These are phyloP conservation scores for Acleris sparsana DNA, from an alignment of 2,888 invertebrate species.

Conservation along the genomic window DNA sequence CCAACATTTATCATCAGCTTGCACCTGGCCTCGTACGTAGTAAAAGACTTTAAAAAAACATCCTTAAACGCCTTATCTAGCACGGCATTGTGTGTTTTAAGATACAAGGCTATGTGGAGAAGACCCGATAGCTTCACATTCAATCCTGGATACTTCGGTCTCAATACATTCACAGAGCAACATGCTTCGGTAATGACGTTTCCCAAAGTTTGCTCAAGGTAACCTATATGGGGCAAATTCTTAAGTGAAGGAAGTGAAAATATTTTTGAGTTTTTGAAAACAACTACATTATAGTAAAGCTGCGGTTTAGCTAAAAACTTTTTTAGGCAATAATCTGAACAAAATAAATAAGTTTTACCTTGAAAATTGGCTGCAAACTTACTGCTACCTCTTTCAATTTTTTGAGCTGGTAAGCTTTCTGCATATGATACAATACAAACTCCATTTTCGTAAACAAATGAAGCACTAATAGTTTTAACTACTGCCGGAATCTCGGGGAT, in stretches of 20 bases:
- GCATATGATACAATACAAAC: constrained; percentile 85
- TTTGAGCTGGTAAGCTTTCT: constrained; percentile 76
- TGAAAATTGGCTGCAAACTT: constrained; percentile 76
- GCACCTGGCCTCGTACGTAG: constrained; percentile 63
- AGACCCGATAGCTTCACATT: constrained; percentile 76
- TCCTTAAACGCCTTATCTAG: constrained; percentile 50
- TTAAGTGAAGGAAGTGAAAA: constrained; percentile 73
- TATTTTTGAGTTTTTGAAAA: constrained; percentile 62
- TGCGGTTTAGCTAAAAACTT: constrained; percentile 80
- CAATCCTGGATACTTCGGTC: constrained; percentile 86
- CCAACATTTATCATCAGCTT: constrained; percentile 67
- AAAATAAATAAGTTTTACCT: constrained; percentile 82
- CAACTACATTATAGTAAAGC: constrained; percentile 72
- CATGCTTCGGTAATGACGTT: constrained; percentile 81
- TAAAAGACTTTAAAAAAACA: constrained; percentile 65
- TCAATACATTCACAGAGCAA: constrained; percentile 71
- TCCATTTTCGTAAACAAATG: constrained; percentile 78
- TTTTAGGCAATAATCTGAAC: constrained; percentile 72
- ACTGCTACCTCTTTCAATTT: constrained; percentile 67
- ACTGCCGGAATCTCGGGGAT: constrained; percentile 81
- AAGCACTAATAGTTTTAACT: constrained; percentile 64
- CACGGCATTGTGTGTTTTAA: constrained; percentile 80
- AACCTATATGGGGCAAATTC: constrained; percentile 82
- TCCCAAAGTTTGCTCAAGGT: constrained; percentile 84
- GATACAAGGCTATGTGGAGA: constrained; percentile 80